Base-by-base conservation (phyloP, 1,140 invertebrate species). In the Arctopsyche grandis region DNA sequence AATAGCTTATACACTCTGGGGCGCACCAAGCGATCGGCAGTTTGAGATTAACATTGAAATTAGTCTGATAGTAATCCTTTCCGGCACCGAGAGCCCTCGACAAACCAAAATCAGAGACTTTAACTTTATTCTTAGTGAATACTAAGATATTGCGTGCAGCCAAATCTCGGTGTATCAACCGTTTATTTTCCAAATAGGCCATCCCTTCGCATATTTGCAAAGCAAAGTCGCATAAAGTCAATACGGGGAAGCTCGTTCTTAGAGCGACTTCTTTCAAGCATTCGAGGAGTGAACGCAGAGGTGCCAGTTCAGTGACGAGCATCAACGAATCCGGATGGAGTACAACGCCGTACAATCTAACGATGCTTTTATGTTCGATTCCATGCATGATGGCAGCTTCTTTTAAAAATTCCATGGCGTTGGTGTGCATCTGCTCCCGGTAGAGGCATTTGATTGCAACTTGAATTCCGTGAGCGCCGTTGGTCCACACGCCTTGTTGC, bases 11-110 rank as follows among this genome's bases (percentile, higher is more conserved):
- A 86, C 96, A 98, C 88, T 99, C 98, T 0, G 98, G 98, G 0
- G 98, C 98, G 91, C 97, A 98, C 98, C 98, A 99, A 0, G 98
- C 98, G 84, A 99, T 98, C 4, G 98, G 98, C 78, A 99, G 88
- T 89, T 99, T 99, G 21, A 99, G 90, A 89, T 98, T 98, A 7
- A 98, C 96, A 87, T 97, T 99, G 85, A 99, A 99, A 88, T 99
- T 99, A 0, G 97, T 98, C 88, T 99, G 97, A 86, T 99, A 99
- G 86, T 99, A 99, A 88, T 99, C 98, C 87, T 99, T 99, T 7
- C 97, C 98, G 69, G 98, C 96, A 9, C 98, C 97, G n/a, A 99
- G 86, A 0, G 97, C 97, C 74, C 98, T 89, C 0, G 97, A 99
- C 29, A 99, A 86, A 3, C 98, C 98, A 87, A 99, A 99, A 87